Evolutionary conservation across 2,888 invertebrate species (phyloP), one percentile per base, ranked within the genome.

Genomic region (Prosapia bicincta): DNA sequence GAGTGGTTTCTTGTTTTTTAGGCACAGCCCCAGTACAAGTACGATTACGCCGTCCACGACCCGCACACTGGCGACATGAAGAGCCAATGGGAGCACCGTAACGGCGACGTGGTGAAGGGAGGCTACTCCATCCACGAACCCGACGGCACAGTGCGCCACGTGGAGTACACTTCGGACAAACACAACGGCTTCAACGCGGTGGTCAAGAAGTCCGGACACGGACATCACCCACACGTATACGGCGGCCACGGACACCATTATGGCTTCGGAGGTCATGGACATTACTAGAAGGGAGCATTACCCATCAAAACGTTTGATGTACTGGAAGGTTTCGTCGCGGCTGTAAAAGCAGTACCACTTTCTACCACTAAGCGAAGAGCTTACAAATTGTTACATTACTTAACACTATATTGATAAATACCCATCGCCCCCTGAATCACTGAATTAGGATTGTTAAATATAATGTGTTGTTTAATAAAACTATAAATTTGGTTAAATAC

Each of bases 151-250:
- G 90, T 92, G 76, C 88, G 93, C 79, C 92, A 92, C 3, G 92
- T 93, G 77, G 89, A 91, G 84, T 93, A 93, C 85, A 88, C 90
- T 76, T 92, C 92, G 70, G 92, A 92, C 84, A 92, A 92, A 91
- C 90, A 92, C 84, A 91, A 90, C 81, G 92, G 92, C 82, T 93
- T 93, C 87, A 92, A 92, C 84, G 92, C 92, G 78, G 87, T 89
- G 83, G 91, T 92, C 69, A 80, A 78, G 71, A 79, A 78, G 75
- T 79, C 76, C n/a, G 80, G 78, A 24, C 78, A 79, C 66, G 75
- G 76, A 1, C 78, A 78, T 65, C 79, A 79, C 68, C 79, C 78
- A 0, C 78, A 79, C 54, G 78, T 77, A 20, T 79, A 79, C 74
- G 79, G 79, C 6, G 73, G 69, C 28, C 77, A 78, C 43, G 76